Conservation (phyloP, 2,797 vertebrate species). For the Sylvilagus floridanus region DNA sequence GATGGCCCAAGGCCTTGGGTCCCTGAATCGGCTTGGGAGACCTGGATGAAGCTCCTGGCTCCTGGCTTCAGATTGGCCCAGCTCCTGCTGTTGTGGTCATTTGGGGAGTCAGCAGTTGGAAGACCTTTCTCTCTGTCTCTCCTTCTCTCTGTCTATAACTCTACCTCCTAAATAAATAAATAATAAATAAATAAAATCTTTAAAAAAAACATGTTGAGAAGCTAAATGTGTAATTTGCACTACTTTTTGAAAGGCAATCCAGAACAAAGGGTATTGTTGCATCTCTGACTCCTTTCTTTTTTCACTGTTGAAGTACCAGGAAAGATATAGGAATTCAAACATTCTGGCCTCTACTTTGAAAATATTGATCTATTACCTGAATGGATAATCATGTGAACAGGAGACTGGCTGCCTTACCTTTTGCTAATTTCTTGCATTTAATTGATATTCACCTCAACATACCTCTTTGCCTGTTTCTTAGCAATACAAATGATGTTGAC, state of each 20-base stretch:
- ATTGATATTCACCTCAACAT: constrained; percentile 36
- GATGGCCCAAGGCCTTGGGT: too few relatives aligned
- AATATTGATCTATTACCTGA: constrained; percentile 10
- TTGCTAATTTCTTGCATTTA: constrained; percentile 49
- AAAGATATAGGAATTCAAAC: constrained; percentile 39
- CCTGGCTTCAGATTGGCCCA: too few relatives aligned
- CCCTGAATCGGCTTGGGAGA: too few relatives aligned
- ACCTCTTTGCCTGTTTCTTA: constrained; percentile 71
- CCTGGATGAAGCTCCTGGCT: too few relatives aligned
- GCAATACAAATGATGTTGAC: constrained; percentile 68
- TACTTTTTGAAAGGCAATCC: constrained; percentile 59
- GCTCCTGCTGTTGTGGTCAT: too few relatives aligned
- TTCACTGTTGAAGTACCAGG: constrained; percentile 26
- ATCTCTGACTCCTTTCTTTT: neutral
- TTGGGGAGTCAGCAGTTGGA: too few relatives aligned
- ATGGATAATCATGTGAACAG: constrained; percentile 32
- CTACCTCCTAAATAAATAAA: too few relatives aligned
- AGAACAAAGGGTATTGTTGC: neutral
- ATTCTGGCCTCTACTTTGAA: constrained; percentile 37
- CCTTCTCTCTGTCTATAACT: too few relatives aligned
- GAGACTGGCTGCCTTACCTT: neutral
- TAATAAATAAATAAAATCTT: too few relatives aligned
- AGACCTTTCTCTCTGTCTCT: too few relatives aligned
- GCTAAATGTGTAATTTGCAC: neutral
- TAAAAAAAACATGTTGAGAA: too few relatives aligned